Evolutionary conservation across 2,888 invertebrate genomes (phyloP).

Genomic region (Tachystola acroxantha): DNA sequence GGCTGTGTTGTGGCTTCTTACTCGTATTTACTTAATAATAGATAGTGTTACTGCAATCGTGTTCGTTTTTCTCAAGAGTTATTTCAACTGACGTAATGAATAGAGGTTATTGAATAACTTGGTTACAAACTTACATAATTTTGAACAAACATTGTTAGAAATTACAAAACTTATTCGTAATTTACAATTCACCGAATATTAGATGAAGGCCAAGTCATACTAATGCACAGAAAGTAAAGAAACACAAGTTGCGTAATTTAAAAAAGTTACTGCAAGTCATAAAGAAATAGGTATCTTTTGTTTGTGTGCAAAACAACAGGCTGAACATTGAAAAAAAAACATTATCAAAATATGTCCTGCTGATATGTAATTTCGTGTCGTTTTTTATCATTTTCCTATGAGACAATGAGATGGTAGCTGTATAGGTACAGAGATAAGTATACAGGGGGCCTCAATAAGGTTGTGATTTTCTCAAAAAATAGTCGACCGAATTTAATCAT

Average conservation of each 20-base stretch:
- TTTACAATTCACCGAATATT: neutral
- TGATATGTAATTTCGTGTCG: no score
- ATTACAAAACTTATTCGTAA: constrained; percentile 1
- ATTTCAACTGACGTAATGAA: constrained; percentile 3
- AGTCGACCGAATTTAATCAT: no score
- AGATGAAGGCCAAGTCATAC: neutral
- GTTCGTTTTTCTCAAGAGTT: neutral
- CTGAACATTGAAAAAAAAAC: no score
- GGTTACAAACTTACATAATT: constrained; percentile 1
- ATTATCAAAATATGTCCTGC: no score
- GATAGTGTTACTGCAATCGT: neutral
- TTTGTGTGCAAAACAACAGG: no score
- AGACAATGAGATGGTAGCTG: no score
- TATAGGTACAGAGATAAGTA: no score
- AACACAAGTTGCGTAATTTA: neutral
- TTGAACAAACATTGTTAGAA: constrained; percentile 1
- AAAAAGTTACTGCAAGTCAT: neutral
- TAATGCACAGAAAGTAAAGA: neutral
- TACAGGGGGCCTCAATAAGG: no score
- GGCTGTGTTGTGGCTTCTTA: neutral
- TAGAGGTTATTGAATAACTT: constrained; percentile 1
- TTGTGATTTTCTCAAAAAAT: no score
- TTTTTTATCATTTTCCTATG: no score
- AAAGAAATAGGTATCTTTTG: no score
- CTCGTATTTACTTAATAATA: neutral